Conservation (phyloP, 2,113 vertebrate species). For the Ciconia stormi region DNA sequence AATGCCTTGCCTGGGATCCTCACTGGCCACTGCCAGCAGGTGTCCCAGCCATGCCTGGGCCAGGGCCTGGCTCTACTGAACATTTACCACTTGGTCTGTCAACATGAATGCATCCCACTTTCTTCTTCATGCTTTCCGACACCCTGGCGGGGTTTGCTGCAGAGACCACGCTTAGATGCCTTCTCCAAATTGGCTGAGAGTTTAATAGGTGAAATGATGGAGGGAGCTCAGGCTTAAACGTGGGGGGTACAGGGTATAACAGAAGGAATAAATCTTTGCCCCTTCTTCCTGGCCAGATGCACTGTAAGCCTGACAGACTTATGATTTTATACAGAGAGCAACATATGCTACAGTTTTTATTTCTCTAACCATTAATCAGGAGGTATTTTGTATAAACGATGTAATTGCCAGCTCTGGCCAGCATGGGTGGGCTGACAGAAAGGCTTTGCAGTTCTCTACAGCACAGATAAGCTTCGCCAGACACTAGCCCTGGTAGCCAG, state of each 20-base stretch:
- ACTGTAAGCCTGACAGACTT: constrained; percentile 15
- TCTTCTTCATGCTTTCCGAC: neutral
- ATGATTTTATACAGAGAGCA: constrained; percentile 13
- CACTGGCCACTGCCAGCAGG: neutral
- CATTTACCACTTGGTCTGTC: neutral
- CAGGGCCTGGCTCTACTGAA: neutral
- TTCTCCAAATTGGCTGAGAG: neutral
- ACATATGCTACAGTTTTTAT: constrained; percentile 39
- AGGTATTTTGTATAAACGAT: constrained; percentile 47
- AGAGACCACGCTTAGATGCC: neutral
- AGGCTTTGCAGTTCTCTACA: neutral
- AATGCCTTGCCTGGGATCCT: neutral
- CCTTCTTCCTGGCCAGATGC: neutral
- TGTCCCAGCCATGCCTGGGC: neutral
- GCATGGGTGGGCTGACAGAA: constrained; percentile 48
- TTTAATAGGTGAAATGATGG: neutral
- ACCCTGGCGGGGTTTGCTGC: neutral
- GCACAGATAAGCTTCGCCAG: neutral
- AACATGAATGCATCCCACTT: neutral
- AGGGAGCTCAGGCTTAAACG: neutral
- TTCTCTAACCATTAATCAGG: constrained; percentile 60
- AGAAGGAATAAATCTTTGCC: constrained; percentile 39
- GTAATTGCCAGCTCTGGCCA: constrained; percentile 9
- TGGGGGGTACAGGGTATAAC: neutral
- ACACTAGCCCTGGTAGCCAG: neutral